Percentiles rank a stretch among this genome's conserved stretches.
phyloP scores from a whole-genome alignment of 2,888 invertebrate species.

The Acanthosepion esculentum region DNA sequence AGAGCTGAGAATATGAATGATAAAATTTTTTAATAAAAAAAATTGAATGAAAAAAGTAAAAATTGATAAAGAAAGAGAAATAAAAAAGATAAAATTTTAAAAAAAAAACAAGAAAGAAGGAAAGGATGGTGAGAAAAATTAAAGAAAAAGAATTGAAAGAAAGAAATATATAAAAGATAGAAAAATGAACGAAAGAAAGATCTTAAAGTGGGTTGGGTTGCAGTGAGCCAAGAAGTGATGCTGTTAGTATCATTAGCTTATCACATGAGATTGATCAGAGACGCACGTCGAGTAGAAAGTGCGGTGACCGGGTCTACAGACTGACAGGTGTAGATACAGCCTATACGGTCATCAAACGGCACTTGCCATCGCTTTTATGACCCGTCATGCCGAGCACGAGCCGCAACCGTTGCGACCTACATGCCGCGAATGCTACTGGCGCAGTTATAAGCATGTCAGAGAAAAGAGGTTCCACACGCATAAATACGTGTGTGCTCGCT shows the following conservation, averaged over 20 bases:
- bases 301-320: conserved; percentile 13
- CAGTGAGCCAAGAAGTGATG: neutral
- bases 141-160: neutral
- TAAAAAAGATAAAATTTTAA: neutral
- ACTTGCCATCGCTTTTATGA: neutral
- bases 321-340: neutral
- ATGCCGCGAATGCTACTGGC: neutral
- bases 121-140: neutral
- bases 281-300: neutral
- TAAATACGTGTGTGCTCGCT: neutral
- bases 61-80: neutral
- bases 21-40: neutral
- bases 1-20: neutral
- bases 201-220: neutral
- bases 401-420: neutral
- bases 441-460: neutral
- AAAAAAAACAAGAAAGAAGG: neutral
- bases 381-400: neutral
- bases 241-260: conserved; percentile 3
- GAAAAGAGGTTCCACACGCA: neutral
- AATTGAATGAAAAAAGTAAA: neutral
- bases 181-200: neutral
- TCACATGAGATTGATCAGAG: conserved; percentile 15
- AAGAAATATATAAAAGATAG: neutral
- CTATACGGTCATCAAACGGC: conserved; percentile 16